Evolutionary conservation across 2,113 vertebrate genomes (phyloP).

Genomic region (Hippocampus abdominalis): DNA sequence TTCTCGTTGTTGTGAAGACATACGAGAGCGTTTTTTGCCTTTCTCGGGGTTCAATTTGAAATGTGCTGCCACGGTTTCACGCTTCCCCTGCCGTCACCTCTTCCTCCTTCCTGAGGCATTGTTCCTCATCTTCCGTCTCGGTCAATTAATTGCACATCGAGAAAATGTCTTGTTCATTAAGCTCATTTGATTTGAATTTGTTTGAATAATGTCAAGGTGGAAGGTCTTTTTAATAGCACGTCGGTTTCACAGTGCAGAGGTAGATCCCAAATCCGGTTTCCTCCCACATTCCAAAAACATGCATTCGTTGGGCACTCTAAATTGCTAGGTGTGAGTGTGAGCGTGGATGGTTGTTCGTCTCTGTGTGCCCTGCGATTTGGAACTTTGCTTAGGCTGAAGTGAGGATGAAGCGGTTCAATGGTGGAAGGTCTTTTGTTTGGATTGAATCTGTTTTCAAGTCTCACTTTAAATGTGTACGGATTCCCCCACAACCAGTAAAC

Average conservation of each 20-base stretch:
- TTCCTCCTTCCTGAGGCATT: background rate
- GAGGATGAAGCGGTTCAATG: no score
- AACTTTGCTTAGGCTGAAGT: no score
- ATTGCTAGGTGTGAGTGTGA: no score
- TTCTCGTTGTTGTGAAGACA: conserved; percentile 11
- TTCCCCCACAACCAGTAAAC: background rate
- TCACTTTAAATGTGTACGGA: background rate
- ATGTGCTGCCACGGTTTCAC: conserved; percentile 51
- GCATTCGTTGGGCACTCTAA: no score
- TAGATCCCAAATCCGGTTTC: no score
- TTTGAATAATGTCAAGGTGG: conserved; percentile 27
- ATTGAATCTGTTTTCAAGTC: background rate
- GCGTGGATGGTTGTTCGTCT: no score
- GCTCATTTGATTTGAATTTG: conserved; percentile 20
- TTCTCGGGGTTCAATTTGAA: conserved; percentile 27
- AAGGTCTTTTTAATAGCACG: background rate
- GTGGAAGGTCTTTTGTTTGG: background rate
- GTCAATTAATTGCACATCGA: conserved; percentile 26
- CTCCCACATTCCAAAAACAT: no score
- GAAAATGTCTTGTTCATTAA: conserved; percentile 19
- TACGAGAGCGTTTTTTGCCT: conserved; percentile 32
- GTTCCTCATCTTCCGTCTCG: conserved; percentile 15
- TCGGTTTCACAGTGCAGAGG: no score
- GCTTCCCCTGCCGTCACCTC: conserved; percentile 2
- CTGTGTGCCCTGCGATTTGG: no score